Evolutionary conservation across 2,797 vertebrate species (phyloP), one percentile per base, ranked within the genome.

Genomic region (Helostoma temminkii): DNA sequence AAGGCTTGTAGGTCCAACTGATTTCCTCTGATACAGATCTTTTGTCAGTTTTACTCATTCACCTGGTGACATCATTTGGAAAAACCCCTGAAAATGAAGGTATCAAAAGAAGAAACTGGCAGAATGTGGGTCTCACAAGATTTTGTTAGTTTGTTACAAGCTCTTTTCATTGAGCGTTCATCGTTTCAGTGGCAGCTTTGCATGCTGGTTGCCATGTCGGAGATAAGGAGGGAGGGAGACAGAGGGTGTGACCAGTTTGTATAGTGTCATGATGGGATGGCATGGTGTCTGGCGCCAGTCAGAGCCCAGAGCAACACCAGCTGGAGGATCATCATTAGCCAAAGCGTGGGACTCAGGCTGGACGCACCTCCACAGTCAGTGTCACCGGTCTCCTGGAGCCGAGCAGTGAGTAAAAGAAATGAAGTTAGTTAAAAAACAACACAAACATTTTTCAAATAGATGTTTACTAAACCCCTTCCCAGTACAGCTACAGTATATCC

Each of bases 321-420:
- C 85, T 98, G 98, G 80, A 96, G 84, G 81, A 93, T 90, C 81
- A 93, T 50, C 93, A 94, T 77, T 16, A 94, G 92, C 95, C 95
- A 96, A 21, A 97, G 81, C 0, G 96, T 95, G 14, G 97, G 94
- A 73, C 82, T 96, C 92, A 99, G 83, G 79, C 93, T 82, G 89
- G 96, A 96, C 65, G 92, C 96, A 21, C 96, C 96, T 46, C 98
- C 97, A 57, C 98, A 99, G 89, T 97, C 96, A 0, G 93, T 37
- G 2, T 37, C 16, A 37, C 11, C 16, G 91, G 2, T 95, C 93
- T 99, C 97, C 97, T 99, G 94, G 87, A 25, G 68, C 30, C 22
- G 5, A 59, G 39, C 21, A 19, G 22, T 15, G 39, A 49, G 50
- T n/a, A n/a, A 65, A 53, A 48, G 37, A 71, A 21, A 15, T 9